phyloP scores from a whole-genome alignment of 2,113 vertebrate genomes.

The Brachypteracias leptosomus region DNA sequence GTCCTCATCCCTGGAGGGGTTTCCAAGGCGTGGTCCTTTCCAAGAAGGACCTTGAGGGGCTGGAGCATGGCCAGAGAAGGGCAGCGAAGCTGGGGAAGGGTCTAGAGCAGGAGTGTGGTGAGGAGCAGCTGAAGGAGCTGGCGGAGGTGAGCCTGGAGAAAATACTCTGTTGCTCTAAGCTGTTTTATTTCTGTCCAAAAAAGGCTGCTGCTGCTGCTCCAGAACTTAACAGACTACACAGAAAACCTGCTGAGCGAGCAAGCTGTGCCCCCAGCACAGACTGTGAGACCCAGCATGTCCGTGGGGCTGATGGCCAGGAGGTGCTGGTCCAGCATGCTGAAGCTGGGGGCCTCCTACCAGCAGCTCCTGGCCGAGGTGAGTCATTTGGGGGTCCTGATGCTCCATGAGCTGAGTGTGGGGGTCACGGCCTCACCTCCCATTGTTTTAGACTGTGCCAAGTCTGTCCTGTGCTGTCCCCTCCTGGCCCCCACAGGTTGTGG shows the following conservation, averaged over 20 bases:
- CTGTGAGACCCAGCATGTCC: slow-evolving; percentile 75
- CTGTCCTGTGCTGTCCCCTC: neutral
- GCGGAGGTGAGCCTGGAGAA: too few relatives aligned
- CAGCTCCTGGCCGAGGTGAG: slow-evolving; percentile 57
- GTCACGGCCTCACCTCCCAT: neutral
- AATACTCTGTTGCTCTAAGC: neutral
- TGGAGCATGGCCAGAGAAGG: too few relatives aligned
- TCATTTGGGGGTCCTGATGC: accelerated
- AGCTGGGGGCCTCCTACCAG: slow-evolving; percentile 66
- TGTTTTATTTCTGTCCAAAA: neutral
- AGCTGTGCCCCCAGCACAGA: neutral
- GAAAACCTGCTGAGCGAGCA: slow-evolving; percentile 63
- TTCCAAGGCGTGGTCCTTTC: too few relatives aligned
- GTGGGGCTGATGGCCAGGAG: slow-evolving; percentile 83
- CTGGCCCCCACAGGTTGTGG: too few relatives aligned
- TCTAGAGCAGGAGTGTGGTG: too few relatives aligned
- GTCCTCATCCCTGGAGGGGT: too few relatives aligned
- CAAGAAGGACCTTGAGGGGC: too few relatives aligned
- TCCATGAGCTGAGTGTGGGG: neutral
- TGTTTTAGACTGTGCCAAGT: too few relatives aligned
- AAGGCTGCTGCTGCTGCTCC: slow-evolving; percentile 90
- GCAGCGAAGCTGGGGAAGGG: too few relatives aligned
- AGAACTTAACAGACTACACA: slow-evolving; percentile 82
- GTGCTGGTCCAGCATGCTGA: slow-evolving; percentile 85
- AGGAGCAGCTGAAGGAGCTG: too few relatives aligned